Conservation (phyloP, 30 jellyfish, hydroid and myxozoan genomes). For the Euphysa ruthae region DNA sequence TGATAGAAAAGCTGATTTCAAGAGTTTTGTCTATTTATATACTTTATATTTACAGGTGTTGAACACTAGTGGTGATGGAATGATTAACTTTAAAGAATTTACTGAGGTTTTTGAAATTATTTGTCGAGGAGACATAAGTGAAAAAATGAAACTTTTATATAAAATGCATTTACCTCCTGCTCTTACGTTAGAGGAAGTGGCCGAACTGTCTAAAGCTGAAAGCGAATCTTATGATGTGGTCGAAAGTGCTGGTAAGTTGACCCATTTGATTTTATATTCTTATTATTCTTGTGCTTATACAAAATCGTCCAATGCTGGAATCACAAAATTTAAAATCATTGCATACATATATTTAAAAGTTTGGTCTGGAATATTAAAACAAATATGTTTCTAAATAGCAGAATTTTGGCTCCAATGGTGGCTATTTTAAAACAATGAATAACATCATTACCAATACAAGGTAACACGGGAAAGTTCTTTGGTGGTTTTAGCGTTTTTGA, state of each 20-base stretch:
- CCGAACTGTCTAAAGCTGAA: conserved; percentile 34
- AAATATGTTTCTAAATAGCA: too few species aligned
- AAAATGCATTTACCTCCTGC: conserved; percentile 74
- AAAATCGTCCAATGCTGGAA: too few species aligned
- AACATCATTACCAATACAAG: too few species aligned
- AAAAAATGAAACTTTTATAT: conserved; percentile 64
- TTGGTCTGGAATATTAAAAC: too few species aligned
- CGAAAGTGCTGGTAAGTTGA: conserved; percentile 62
- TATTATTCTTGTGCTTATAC: too few species aligned
- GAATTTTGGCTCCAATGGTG: too few species aligned
- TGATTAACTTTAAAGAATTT: conserved; percentile 71
- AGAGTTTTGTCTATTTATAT: too few species aligned
- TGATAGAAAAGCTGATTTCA: neutral
- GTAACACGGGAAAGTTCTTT: too few species aligned
- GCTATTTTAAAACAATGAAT: too few species aligned
- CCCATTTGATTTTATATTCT: too few species aligned
- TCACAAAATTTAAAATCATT: too few species aligned
- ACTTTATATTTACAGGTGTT: conserved; percentile 44
- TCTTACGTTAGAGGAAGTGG: conserved; percentile 21
- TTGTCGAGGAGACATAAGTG: conserved; percentile 79
- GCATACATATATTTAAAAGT: neutral
- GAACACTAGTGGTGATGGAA: conserved; percentile 60
- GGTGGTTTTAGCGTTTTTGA: too few species aligned
- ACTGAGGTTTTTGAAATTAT: conserved; percentile 60
- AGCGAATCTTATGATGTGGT: conserved; percentile 64